Conservation (phyloP, 2,888 invertebrate species). For the Trachelus troglodyta region DNA sequence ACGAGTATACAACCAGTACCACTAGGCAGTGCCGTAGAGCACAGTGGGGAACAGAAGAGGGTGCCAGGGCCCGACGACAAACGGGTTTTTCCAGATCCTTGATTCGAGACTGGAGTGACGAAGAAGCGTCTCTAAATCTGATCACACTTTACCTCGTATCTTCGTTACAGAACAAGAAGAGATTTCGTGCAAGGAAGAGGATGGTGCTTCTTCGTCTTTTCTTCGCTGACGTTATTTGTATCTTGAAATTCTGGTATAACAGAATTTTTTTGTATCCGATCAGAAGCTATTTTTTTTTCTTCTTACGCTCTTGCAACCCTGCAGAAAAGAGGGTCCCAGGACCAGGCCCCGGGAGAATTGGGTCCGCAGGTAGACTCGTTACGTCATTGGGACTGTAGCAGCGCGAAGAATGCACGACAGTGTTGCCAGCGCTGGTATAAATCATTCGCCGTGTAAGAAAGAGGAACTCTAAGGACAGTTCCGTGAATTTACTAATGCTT, state of each 20-base stretch:
- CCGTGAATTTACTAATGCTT: neutral
- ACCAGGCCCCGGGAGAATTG: constrained; percentile 45
- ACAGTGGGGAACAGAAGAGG: constrained; percentile 3
- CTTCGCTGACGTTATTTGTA: neutral
- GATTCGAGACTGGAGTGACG: neutral
- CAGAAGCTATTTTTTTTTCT: neutral
- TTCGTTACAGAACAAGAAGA: neutral
- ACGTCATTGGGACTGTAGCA: constrained; percentile 58
- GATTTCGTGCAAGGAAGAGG: neutral
- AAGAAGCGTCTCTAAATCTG: neutral
- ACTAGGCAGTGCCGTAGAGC: constrained; percentile 25
- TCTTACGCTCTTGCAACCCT: neutral
- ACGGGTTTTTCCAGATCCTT: constrained; percentile 4
- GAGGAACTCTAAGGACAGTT: neutral
- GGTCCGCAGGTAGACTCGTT: constrained; percentile 62
- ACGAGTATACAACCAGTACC: constrained; percentile 23
- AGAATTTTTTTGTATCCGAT: neutral
- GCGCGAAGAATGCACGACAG: constrained; percentile 58
- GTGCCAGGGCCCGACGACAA: neutral
- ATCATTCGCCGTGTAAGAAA: constrained; percentile 24
- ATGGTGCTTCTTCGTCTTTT: neutral
- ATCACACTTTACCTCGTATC: neutral
- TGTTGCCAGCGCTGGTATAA: constrained; percentile 39
- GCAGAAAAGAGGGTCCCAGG: constrained; percentile 13
- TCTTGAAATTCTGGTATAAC: neutral